Conservation (phyloP, 2,797 vertebrate species). For the Chelon labrosus region DNA sequence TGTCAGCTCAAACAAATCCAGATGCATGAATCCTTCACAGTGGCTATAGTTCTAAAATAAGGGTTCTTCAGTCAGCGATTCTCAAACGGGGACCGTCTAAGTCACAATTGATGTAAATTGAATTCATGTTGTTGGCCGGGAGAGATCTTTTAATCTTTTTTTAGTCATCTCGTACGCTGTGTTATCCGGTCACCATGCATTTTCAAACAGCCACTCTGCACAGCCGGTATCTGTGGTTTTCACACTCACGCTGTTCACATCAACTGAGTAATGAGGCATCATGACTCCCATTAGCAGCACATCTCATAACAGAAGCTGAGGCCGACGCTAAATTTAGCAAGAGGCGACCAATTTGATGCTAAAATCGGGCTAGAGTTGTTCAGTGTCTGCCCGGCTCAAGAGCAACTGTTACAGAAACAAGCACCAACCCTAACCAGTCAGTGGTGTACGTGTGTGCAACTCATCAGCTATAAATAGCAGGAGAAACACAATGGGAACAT, state of each 20-base stretch:
- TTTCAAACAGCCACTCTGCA: background rate
- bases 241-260: background rate
- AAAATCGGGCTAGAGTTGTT: too few species aligned
- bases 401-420: too few species aligned
- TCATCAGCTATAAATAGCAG: too few species aligned
- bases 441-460: too few species aligned
- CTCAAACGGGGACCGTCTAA: background rate
- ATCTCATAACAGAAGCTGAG: too few species aligned
- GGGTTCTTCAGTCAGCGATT: background rate
- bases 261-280: too few species aligned
- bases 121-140: background rate
- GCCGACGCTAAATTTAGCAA: too few species aligned
- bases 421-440: too few species aligned
- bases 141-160: background rate
- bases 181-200: background rate
- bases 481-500: too few species aligned
- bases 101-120: background rate
- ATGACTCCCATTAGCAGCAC: too few species aligned
- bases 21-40: slow-evolving; percentile 4
- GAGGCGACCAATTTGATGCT: too few species aligned
- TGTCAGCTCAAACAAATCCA: slow-evolving; percentile 23
- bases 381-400: too few species aligned
- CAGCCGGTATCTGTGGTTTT: background rate
- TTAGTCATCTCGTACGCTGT: background rate
- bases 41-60: background rate